Evolutionary conservation across 2,888 invertebrate genomes (phyloP).

Genomic region (Synanthedon tipuliformis): DNA sequence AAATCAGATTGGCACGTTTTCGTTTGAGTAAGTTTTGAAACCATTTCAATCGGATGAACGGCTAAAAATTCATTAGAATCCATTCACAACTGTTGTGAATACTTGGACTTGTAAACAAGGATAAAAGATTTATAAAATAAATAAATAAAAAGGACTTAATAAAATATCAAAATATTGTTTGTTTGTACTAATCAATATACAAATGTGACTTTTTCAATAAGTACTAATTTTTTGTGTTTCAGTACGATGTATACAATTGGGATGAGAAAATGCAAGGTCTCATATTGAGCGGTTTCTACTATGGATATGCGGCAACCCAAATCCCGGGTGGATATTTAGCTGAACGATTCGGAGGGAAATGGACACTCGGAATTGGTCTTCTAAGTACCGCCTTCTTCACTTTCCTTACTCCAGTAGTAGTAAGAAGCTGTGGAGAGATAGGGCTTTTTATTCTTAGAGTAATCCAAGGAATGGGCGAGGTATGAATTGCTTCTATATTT

Average conservation of each 20-base stretch:
- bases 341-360: constrained; percentile 87
- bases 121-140: no score
- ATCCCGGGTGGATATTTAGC: constrained; percentile 86
- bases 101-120: no score
- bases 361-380: constrained; percentile 84
- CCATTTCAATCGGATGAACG: no score
- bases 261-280: constrained; percentile 77
- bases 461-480: constrained; percentile 84
- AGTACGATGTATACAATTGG: constrained; percentile 73
- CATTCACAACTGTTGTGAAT: no score
- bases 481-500: constrained; percentile 16
- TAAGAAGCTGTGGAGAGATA: constrained; percentile 62
- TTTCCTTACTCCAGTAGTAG: constrained; percentile 80
- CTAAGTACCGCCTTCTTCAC: constrained; percentile 85
- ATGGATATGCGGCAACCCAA: constrained; percentile 86
- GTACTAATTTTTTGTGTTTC: constrained; percentile 15
- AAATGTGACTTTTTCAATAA: neutral
- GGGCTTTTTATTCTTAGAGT: constrained; percentile 71
- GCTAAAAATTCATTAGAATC: no score
- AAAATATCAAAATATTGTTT: no score
- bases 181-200: neutral
- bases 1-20: no score
- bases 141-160: no score
- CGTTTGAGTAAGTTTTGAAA: no score
- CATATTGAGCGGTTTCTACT: constrained; percentile 85